These are phyloP conservation scores for Mythimna impura DNA, from an alignment of 2,888 invertebrate genomes.

Conservation along the genomic window DNA sequence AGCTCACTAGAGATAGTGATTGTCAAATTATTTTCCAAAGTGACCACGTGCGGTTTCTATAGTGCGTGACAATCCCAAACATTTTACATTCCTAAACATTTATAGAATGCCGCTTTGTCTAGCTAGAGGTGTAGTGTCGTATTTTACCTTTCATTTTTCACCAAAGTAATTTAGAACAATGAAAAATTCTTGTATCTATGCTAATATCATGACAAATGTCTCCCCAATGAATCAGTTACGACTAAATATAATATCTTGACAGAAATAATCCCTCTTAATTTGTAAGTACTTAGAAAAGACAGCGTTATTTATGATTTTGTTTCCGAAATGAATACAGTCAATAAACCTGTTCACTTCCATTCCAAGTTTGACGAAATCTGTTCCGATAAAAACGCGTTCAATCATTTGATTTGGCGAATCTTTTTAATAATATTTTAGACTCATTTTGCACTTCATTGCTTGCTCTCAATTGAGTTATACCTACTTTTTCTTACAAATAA, in stretches of 20 bases:
- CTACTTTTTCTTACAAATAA: too few relatives aligned
- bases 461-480: constrained; percentile 9
- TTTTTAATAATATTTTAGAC: constrained; percentile 10
- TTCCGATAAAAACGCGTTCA: constrained; percentile 24
- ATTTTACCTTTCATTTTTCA: background rate
- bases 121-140: background rate
- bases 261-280: constrained; percentile 6
- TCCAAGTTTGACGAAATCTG: constrained; percentile 21
- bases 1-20: background rate
- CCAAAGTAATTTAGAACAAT: background rate
- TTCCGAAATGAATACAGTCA: background rate
- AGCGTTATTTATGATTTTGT: background rate
- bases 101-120: background rate
- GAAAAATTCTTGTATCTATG: background rate
- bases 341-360: constrained; percentile 12
- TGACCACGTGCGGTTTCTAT: background rate
- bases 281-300: background rate
- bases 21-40: background rate
- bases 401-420: constrained; percentile 26
- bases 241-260: background rate
- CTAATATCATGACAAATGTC: background rate
- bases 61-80: background rate
- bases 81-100: background rate
- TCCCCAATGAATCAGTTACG: background rate
- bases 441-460: constrained; percentile 15